phyloP scores from a whole-genome alignment of 2,888 invertebrate genomes.

The Ptychoptera contaminata region DNA sequence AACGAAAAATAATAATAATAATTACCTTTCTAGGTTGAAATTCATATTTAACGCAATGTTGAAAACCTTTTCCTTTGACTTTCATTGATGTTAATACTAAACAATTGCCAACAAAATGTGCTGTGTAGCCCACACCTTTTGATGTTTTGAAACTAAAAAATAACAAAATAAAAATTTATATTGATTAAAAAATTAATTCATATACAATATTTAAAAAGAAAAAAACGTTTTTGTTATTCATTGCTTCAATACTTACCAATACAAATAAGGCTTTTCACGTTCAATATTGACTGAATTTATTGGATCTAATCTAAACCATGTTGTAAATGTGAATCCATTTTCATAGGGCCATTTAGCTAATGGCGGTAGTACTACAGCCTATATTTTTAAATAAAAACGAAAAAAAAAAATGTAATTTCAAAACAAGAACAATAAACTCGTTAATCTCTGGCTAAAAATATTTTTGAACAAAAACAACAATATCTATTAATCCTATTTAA shows the following conservation, averaged over 20 bases:
- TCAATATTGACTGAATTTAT: slow-evolving; percentile 98
- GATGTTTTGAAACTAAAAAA: slow-evolving; percentile 86
- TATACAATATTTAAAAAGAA: too few relatives aligned
- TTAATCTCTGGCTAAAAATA: neutral
- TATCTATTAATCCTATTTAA: neutral
- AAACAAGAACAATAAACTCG: neutral
- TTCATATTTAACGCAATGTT: slow-evolving; percentile 99
- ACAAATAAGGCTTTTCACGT: slow-evolving; percentile 95
- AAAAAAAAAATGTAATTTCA: slow-evolving; percentile 7
- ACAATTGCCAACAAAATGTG: slow-evolving; percentile 98
- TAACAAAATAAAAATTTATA: slow-evolving; percentile 8
- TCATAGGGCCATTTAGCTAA: slow-evolving; percentile 98
- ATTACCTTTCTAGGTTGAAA: slow-evolving; percentile 89
- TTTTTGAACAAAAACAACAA: too few relatives aligned
- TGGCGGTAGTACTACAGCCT: slow-evolving; percentile 73
- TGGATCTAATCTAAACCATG: slow-evolving; percentile 98
- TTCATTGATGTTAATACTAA: slow-evolving; percentile 97
- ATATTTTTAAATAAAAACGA: neutral
- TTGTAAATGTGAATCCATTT: slow-evolving; percentile 98
- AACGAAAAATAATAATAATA: neutral
- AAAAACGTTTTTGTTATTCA: too few relatives aligned
- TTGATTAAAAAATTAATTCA: neutral
- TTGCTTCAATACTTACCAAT: slow-evolving; percentile 61
- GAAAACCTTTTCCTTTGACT: slow-evolving; percentile 96
- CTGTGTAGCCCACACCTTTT: slow-evolving; percentile 97